A percentile compares a stretch with the other conserved stretches of the same genome.
These are phyloP conservation scores for Nyctibius grandis DNA, from an alignment of 2,797 vertebrate genomes.

Conservation along the genomic window DNA sequence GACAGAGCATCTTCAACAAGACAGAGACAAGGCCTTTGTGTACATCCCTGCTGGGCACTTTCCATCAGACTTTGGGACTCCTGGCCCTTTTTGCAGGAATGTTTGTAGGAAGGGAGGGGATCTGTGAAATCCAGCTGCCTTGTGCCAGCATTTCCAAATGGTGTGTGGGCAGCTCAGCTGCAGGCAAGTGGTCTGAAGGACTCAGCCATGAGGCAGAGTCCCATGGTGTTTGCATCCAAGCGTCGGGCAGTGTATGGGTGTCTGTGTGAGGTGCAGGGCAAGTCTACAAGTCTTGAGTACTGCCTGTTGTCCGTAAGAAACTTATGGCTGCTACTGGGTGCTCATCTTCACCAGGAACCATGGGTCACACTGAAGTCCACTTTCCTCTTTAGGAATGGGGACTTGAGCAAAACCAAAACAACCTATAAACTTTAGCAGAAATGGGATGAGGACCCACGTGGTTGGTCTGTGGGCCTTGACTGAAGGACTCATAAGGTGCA, in stretches of 20 bases:
- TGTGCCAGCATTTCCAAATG: rapidly evolving
- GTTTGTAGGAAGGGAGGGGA: background rate
- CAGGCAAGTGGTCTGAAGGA: background rate
- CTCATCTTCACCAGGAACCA: background rate
- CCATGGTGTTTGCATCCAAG: background rate
- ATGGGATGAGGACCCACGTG: background rate
- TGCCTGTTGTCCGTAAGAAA: background rate
- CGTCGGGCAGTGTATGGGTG: background rate
- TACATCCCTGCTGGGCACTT: rapidly evolving
- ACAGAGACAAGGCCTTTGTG: background rate
- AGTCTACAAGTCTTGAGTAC: background rate
- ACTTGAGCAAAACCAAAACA: background rate
- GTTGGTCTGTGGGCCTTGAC: background rate
- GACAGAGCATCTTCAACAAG: background rate
- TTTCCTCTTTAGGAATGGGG: background rate
- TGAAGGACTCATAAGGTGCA: background rate
- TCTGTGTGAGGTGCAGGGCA: background rate
- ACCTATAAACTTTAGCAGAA: background rate
- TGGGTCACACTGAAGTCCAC: rapidly evolving
- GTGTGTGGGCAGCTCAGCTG: background rate
- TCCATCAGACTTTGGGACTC: rapidly evolving
- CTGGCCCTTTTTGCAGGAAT: background rate
- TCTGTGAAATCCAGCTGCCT: background rate
- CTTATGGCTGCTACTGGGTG: background rate
- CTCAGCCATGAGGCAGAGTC: background rate